Evolutionary conservation across 2,888 invertebrate species (phyloP), one percentile per base, ranked within the genome.

Genomic region (Fragum whitleyi): DNA sequence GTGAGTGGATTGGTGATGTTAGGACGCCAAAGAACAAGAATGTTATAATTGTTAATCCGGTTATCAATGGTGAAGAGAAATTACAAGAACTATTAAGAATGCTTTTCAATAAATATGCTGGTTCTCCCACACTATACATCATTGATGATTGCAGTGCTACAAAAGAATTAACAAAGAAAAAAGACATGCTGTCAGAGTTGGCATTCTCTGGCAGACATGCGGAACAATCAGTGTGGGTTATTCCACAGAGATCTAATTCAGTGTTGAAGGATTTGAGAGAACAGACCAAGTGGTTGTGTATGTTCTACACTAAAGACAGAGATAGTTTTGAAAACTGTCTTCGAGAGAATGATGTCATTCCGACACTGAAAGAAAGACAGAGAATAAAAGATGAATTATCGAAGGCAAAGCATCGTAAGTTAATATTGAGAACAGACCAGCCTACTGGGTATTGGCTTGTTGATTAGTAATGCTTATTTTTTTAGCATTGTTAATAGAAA

Each of bases 271-370:
- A 82, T 57, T 53, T 82, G 16, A 57, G 81, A 39, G 85, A 83
- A 21, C 79, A 85, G 53, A 78, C 74, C 23, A 75, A 77, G 68
- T 77, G 74, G 77, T 59, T 85, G 23, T 73, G 74, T 36, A 73
- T 86, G 26, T 87, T 86, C 53, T 76, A 86, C 68, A 74, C 67
- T 26, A 68, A 75, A 59, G 69, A 73, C 53, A 55, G 77, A 32
- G 77, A 73, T 77, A 75, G 72, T 67, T 84, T 81, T 76, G 83
- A 81, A n/a, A 70, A 82, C 23, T 81, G 84, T 68, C 68, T 86
- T 23, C 57, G 83, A 32, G 85, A 87, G 39, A 87, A 86, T 68
- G 76, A 85, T 74, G 83, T 86, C 19, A 77, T 86, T 59, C 77
- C 68, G 7, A 67, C 67, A 39, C 51, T 70, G 29, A 81, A 81